phyloP scores from a whole-genome alignment of 2,888 invertebrate species.

The Drosophila borealis region DNA sequence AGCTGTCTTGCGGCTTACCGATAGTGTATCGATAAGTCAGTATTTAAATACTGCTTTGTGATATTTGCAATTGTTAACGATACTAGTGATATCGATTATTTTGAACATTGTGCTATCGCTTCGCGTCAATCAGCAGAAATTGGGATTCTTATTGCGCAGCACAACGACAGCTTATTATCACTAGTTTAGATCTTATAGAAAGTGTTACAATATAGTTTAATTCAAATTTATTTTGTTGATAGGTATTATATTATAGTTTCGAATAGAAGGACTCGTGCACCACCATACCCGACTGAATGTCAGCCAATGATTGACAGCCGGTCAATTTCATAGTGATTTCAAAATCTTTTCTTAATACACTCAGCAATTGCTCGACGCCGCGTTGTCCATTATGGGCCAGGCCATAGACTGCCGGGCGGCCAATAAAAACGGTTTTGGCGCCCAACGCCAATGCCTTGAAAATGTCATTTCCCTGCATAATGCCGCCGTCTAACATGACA shows the following conservation, averaged over 20 bases:
- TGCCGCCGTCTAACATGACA: constrained; percentile 95
- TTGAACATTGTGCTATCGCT: background rate
- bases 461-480: constrained; percentile 93
- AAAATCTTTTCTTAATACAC: constrained; percentile 91
- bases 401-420: constrained; percentile 95
- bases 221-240: background rate
- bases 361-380: constrained; percentile 91
- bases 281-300: constrained; percentile 89
- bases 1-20: background rate
- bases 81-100: constrained; percentile 5
- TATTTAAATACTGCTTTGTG: constrained; percentile 1
- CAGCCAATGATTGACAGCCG: constrained; percentile 88
- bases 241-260: constrained; percentile 36
- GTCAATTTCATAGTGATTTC: constrained; percentile 91
- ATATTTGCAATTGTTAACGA: background rate
- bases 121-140: background rate
- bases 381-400: constrained; percentile 91
- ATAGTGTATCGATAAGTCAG: background rate
- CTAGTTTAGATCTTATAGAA: too few relatives aligned
- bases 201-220: too few relatives aligned
- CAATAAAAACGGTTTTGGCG: constrained; percentile 95
- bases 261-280: constrained; percentile 88
- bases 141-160: background rate
- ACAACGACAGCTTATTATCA: too few relatives aligned
- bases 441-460: constrained; percentile 96